Percentiles rank a stretch among this genome's conserved stretches.
Evolutionary conservation across 2,113 vertebrate species (phyloP).

Genomic region (Dasypus novemcinctus): DNA sequence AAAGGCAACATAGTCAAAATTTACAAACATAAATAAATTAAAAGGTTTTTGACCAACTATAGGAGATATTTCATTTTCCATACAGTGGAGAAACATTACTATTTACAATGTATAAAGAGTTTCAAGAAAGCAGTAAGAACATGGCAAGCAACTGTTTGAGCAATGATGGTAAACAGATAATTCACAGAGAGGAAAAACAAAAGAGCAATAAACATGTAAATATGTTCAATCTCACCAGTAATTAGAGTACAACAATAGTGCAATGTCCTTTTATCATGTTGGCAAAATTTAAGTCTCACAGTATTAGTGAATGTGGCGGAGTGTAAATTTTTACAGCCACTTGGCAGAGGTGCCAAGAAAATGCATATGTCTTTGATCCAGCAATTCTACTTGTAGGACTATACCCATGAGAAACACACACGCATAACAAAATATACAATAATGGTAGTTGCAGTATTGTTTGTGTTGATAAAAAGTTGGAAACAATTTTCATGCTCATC

Average conservation of each 20-base stretch:
- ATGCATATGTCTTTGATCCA: not conserved
- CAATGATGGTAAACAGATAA: not conserved
- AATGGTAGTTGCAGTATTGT: not conserved
- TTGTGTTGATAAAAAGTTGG: not conserved
- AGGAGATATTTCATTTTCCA: not conserved
- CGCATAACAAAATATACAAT: not conserved
- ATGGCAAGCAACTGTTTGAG: not conserved
- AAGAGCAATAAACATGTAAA: not conserved
- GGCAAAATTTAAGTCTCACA: not conserved
- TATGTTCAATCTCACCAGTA: not conserved
- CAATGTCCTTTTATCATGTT: not conserved
- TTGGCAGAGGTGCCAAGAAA: not conserved
- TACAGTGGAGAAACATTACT: not conserved
- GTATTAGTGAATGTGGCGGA: not conserved
- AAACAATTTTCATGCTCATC: not conserved
- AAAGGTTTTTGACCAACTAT: not conserved
- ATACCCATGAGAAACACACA: not conserved
- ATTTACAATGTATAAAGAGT: not conserved
- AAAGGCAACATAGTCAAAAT: not conserved
- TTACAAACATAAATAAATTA: not conserved
- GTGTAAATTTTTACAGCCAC: not conserved
- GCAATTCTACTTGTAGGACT: not conserved
- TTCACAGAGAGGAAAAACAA: not conserved
- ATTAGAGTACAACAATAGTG: not conserved
- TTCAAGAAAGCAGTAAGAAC: not conserved